These are phyloP conservation scores for Pterocles burchelli DNA, from an alignment of 2,113 vertebrate genomes.

Conservation along the genomic window DNA sequence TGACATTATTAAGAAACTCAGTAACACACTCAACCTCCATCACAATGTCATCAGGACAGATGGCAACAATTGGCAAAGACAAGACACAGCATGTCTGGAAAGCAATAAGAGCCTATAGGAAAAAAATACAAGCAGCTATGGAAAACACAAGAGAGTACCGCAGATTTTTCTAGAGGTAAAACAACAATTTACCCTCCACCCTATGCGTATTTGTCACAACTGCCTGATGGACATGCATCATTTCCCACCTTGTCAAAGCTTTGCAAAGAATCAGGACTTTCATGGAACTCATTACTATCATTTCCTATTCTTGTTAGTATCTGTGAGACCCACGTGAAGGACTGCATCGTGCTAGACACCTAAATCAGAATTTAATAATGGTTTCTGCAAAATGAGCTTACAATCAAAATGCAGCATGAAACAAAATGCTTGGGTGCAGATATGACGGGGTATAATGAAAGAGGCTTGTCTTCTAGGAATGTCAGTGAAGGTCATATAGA, in stretches of 20 bases:
- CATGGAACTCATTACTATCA: not conserved
- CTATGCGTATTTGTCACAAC: not conserved
- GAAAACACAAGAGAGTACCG: constrained; percentile 13
- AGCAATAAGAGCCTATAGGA: constrained; percentile 62
- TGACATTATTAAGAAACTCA: constrained; percentile 70
- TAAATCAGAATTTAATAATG: not conserved
- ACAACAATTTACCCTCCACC: not conserved
- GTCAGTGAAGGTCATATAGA: not conserved
- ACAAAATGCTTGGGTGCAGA: not conserved
- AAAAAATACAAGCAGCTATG: constrained; percentile 52
- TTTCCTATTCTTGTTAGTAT: not conserved
- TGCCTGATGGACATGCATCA: not conserved
- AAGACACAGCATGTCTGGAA: constrained; percentile 59
- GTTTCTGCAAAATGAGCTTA: not conserved
- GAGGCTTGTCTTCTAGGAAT: not conserved
- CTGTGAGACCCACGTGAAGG: not conserved
- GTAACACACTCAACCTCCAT: constrained; percentile 59
- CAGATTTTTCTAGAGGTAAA: constrained; percentile 30
- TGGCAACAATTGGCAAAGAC: constrained; percentile 69
- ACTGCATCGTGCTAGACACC: not conserved
- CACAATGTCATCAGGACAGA: constrained; percentile 71
- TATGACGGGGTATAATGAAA: not conserved
- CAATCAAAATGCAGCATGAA: not conserved
- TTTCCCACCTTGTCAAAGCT: not conserved
- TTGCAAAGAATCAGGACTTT: not conserved